Evolutionary conservation across 2,113 vertebrate genomes (phyloP).

Genomic region (Struthidea cinerea): DNA sequence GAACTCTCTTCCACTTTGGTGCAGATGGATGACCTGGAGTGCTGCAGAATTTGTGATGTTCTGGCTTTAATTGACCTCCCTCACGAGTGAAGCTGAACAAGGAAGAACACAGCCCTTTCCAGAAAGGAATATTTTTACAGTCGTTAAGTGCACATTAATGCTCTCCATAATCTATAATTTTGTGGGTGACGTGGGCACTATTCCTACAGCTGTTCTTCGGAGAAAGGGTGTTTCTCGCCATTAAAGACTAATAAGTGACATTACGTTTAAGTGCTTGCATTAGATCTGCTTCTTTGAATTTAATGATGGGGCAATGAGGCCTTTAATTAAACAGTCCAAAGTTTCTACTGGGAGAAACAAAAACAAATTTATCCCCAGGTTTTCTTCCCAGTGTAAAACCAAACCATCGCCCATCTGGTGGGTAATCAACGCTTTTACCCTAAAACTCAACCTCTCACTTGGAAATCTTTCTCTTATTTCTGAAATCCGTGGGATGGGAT

Average conservation of each 20-base stretch:
- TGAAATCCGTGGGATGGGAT: neutral
- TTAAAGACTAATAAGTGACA: slow-evolving; percentile 85
- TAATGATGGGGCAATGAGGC: slow-evolving; percentile 84
- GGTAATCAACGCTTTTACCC: slow-evolving; percentile 8
- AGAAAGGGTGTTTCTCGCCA: slow-evolving; percentile 80
- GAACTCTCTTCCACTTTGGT: neutral
- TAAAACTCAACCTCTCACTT: neutral
- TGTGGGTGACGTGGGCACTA: slow-evolving; percentile 73
- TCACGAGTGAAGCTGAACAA: neutral
- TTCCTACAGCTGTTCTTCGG: slow-evolving; percentile 78
- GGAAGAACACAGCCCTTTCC: neutral
- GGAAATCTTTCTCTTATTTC: neutral
- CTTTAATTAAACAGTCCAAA: slow-evolving; percentile 84
- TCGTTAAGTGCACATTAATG: slow-evolving; percentile 68
- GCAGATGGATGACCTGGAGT: neutral
- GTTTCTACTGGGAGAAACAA: slow-evolving; percentile 79
- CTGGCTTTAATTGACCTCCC: slow-evolving; percentile 56
- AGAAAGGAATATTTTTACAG: slow-evolving; percentile 49
- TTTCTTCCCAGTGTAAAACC: neutral
- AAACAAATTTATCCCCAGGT: slow-evolving; percentile 75
- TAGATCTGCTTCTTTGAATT: slow-evolving; percentile 86
- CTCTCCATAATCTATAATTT: slow-evolving; percentile 66
- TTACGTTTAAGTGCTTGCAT: slow-evolving; percentile 81
- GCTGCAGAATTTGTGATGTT: neutral
- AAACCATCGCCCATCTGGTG: slow-evolving; percentile 59